These are phyloP conservation scores for Calliopum simillimum DNA, from an alignment of 2,888 invertebrate genomes.

Conservation along the genomic window DNA sequence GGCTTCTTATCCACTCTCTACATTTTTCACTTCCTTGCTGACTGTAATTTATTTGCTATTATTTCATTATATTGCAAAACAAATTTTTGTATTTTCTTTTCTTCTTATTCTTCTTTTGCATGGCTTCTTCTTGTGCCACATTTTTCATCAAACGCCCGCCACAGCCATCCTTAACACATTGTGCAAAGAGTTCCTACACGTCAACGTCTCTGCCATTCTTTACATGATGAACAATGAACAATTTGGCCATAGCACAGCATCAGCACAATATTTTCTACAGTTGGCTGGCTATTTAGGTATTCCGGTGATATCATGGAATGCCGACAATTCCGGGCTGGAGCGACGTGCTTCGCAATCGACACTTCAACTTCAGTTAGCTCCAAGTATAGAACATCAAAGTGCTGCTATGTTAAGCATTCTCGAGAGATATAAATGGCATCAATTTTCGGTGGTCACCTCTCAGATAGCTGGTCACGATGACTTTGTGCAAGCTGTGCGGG, in stretches of 20 bases:
- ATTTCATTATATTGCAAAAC: conserved; percentile 5
- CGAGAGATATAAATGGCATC: conserved; percentile 96
- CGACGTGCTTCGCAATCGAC: conserved; percentile 87
- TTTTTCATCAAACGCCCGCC: not conserved
- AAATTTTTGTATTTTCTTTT: conserved; percentile 17
- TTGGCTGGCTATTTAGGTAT: conserved; percentile 94
- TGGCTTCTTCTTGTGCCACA: not conserved
- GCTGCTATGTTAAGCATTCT: conserved; percentile 95
- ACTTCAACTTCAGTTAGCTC: conserved; percentile 92
- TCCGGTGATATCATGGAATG: conserved; percentile 97
- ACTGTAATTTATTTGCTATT: conserved; percentile 5
- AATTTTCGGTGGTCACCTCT: conserved; percentile 93
- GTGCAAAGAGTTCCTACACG: conserved; percentile 88
- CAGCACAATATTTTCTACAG: conserved; percentile 94
- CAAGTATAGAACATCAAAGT: conserved; percentile 94
- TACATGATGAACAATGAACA: conserved; percentile 96
- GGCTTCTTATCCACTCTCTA: not conserved
- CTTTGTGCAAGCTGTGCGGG: conserved; percentile 93
- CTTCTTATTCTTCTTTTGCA: conserved; percentile 11
- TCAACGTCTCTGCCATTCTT: conserved; percentile 91
- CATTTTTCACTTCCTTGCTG: not conserved
- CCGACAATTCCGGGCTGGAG: conserved; percentile 92
- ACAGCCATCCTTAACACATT: conserved; percentile 88
- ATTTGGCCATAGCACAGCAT: conserved; percentile 92
- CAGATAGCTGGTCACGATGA: conserved; percentile 95